phyloP scores from a whole-genome alignment of 2,113 vertebrate genomes.

The Typhlomys cinereus region DNA sequence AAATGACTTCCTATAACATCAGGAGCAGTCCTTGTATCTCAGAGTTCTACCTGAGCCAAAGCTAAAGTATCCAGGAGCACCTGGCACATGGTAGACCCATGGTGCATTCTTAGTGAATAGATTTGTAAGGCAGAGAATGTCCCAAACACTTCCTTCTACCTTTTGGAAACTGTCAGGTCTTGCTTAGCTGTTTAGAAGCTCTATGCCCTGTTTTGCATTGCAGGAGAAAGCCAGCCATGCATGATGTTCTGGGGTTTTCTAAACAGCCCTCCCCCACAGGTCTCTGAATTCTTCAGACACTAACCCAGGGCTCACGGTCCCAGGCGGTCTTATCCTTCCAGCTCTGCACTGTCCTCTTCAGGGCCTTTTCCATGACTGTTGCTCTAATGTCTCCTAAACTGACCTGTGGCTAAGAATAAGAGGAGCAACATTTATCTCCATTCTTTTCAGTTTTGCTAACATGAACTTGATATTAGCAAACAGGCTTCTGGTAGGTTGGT shows the following conservation, averaged over 20 bases:
- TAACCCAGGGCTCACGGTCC: background rate
- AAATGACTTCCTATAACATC: background rate
- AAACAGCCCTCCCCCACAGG: background rate
- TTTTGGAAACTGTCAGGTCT: background rate
- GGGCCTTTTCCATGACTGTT: fast-evolving
- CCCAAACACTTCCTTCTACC: background rate
- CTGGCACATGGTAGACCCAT: background rate
- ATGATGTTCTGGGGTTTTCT: background rate
- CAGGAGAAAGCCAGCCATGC: background rate
- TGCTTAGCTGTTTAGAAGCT: slow-evolving; percentile 4
- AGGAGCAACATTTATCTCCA: background rate
- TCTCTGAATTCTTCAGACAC: background rate
- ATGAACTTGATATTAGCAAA: background rate
- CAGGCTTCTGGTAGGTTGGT: background rate
- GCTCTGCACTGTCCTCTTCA: background rate
- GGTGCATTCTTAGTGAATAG: background rate
- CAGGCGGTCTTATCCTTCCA: background rate
- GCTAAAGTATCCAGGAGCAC: background rate
- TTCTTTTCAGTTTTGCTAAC: background rate
- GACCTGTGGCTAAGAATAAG: background rate
- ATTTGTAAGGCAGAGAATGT: background rate
- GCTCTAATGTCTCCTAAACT: background rate
- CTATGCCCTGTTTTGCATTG: background rate
- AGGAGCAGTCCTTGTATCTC: background rate
- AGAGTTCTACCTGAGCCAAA: background rate